These are phyloP conservation scores for Cephus nigrinus DNA, from an alignment of 2,888 invertebrate genomes.

Conservation along the genomic window DNA sequence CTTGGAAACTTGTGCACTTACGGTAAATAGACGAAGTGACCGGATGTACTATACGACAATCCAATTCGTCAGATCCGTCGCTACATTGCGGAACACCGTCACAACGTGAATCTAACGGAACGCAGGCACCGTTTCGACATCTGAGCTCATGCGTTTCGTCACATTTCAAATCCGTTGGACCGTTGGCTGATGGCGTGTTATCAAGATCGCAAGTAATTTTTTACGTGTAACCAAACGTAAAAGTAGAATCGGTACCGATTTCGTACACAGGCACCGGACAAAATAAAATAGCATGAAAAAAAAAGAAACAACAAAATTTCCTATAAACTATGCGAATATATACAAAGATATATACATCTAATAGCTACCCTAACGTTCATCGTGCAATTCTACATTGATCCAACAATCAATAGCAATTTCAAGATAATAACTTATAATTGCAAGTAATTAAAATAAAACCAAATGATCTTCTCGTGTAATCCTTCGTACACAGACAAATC, in stretches of 20 bases:
- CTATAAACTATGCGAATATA: not conserved
- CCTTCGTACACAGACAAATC: not conserved
- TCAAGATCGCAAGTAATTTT: not conserved
- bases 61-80: slow-evolving; percentile 69
- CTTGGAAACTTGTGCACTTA: not conserved
- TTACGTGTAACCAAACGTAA: not conserved
- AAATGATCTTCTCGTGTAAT: not conserved
- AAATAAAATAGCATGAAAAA: not conserved
- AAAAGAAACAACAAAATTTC: not conserved
- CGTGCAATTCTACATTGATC: not conserved
- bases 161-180: slow-evolving; percentile 36
- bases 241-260: not conserved
- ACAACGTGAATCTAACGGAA: slow-evolving; percentile 70
- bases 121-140: slow-evolving; percentile 72
- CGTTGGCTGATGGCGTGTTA: not conserved
- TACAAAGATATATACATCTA: not conserved
- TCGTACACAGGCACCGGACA: not conserved
- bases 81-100: slow-evolving; percentile 71
- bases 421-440: not conserved
- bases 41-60: slow-evolving; percentile 57
- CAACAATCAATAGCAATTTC: not conserved
- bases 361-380: not conserved
- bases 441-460: not conserved
- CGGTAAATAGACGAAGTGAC: not conserved
- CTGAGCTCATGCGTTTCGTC: slow-evolving; percentile 55